A percentile compares a stretch with the other conserved stretches of the same genome.
Evolutionary conservation across 2,797 vertebrate species (phyloP).

Genomic region (Melanogrammus aeglefinus): DNA sequence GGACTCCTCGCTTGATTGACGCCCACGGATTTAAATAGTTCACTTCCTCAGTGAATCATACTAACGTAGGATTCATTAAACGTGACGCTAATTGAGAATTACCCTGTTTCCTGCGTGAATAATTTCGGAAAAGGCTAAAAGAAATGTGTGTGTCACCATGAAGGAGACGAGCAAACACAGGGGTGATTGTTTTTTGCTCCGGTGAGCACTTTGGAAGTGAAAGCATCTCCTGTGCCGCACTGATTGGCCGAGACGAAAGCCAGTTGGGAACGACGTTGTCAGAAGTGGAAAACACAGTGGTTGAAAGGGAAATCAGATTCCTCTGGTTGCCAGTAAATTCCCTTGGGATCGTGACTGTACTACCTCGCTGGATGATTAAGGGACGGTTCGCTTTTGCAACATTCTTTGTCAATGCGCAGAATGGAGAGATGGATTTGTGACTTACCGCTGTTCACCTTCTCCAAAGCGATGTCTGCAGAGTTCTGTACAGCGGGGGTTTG

Average conservation of each 20-base stretch:
- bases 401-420: background rate
- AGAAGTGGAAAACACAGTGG: conserved; percentile 42
- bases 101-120: background rate
- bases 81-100: background rate
- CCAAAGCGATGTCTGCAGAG: background rate
- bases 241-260: conserved; percentile 56
- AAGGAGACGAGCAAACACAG: background rate
- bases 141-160: background rate
- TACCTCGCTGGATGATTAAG: conserved; percentile 39
- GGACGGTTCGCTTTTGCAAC: background rate
- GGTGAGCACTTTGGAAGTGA: too few species aligned
- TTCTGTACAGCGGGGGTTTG: background rate
- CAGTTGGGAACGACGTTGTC: conserved; percentile 44
- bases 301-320: conserved; percentile 41
- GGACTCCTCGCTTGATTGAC: background rate
- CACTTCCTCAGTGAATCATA: background rate
- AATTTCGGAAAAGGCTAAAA: background rate
- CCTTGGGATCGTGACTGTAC: conserved; percentile 46
- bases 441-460: background rate
- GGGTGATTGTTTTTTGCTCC: background rate
- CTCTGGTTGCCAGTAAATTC: conserved; percentile 53
- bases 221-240: conserved; percentile 26
- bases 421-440: background rate
- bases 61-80: background rate
- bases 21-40: background rate